Evolutionary conservation across 1,140 invertebrate genomes (phyloP), one percentile per base, ranked within the genome.

Genomic region (Brachionus calyciflorus): DNA sequence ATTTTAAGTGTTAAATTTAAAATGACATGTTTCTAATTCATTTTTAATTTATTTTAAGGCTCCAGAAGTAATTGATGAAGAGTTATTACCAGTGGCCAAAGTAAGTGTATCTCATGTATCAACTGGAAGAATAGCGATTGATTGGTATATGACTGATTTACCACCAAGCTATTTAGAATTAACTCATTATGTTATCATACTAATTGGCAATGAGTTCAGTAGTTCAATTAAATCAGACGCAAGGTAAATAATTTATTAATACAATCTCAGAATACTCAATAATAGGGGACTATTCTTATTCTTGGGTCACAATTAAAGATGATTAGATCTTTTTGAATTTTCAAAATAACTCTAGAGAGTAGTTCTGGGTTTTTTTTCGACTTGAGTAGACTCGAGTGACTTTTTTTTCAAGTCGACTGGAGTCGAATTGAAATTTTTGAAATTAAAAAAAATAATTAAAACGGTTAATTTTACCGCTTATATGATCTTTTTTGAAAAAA

Each of bases 201-300:
- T 84, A 6, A 80, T 84, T 28, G 84, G 84, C n/a, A 78, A 78
- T 19, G 80, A 81, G 26, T 84, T 84, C 69, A 65, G 73, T 30
- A 80, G 79, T 26, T 79, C 80, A 1, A 79, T 83, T 37, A 83
- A 83, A 77, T 84, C 83, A 77, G 81, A 85, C 70, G 81, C 83
- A 46, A 85, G 84, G 84, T 84, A 51, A 76, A 40, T 48, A 3
- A 1, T 28, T 3, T 14, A 26, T 49, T 2, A 49, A 49, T 19
- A n/a, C 19, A 44, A 2, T 2, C 10, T 44, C n/a, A 44, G n/a
- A 14, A 14, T n/a, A 3, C 14, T 44, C n/a, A 0, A 48, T 77
- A 12, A 3, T 44, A 3, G 1, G 10, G 2, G n/a, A 44, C 1
- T 44, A 44, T 44, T 44, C n/a, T 44, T 44, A 44, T 12, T 44